Base-by-base conservation (phyloP, 2,888 invertebrate species). In the Idaea biselata region DNA sequence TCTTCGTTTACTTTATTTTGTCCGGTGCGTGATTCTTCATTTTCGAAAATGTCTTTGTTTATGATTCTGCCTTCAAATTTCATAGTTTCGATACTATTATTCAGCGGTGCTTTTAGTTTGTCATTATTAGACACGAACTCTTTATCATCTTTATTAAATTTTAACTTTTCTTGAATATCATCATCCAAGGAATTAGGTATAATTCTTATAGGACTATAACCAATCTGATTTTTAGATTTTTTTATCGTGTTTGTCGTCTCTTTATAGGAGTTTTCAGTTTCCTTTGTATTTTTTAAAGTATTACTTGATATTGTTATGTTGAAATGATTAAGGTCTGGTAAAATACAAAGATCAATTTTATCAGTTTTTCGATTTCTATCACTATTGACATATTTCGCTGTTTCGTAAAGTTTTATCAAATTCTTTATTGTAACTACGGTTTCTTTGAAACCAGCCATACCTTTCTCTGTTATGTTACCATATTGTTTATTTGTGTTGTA, bases 371-470 rank as follows among this genome's bases (percentile, higher is more conserved):
- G 25, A 16, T 58, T 55, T 0, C 6, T 55, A 16, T 55, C 6
- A 55, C 17, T 18, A 16, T 44, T 55, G 16, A 58, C 17, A 0
- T n/a, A 58, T 18, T 56, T 44, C 44, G 44, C 14, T 11, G 75
- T 76, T 18, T 72, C 68, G 58, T 82, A 84, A 17, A 79, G 62
- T 65, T 81, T 76, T 1, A 86, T 75, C 6, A 84, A 69, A 4
- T 71, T 71, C 69, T 79, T 82, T 32, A 87, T 79, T 71, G 80
- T 82, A 1, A 69, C 69, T 44, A 84, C 73, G 0, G 82, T 84
- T 0, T 78, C 73, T 64, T 77, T 76, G 55, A 78, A 81, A 53
- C 71, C 64, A 44, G 44, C 11, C 44, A 14, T 44, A 44, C 44
- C 11, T 6, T 44, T 44, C 11, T 44, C 44, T 44, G 11, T 3